These are phyloP conservation scores for Apocheima hispidaria DNA, from an alignment of 2,888 invertebrate genomes.

Conservation along the genomic window DNA sequence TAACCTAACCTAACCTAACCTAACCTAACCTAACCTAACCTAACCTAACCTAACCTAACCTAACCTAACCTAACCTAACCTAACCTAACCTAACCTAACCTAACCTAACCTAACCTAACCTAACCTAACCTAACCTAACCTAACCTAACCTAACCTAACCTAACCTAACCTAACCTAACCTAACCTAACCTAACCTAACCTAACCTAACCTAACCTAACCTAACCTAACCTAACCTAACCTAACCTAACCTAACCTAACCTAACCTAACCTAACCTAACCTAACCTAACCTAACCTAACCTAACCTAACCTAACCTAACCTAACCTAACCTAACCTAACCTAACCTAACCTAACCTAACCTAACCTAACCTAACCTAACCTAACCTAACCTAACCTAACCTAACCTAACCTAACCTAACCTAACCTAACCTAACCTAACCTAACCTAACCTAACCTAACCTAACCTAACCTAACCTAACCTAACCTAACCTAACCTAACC, in stretches of 20 bases:
- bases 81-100: conserved; percentile 30
- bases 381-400: conserved; percentile 30
- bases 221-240: conserved; percentile 25
- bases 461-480: conserved; percentile 49
- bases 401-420: conserved; percentile 36
- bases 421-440: conserved; percentile 42
- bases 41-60: conserved; percentile 34
- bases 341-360: conserved; percentile 38
- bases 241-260: conserved; percentile 31
- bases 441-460: conserved; percentile 47
- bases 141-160: conserved; percentile 26
- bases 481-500: conserved; percentile 47
- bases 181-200: conserved; percentile 27
- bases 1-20: conserved; percentile 44
- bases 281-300: conserved; percentile 36
- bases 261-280: conserved; percentile 39
- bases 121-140: conserved; percentile 31
- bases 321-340: conserved; percentile 39
- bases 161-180: conserved; percentile 22
- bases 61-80: conserved; percentile 21
- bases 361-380: conserved; percentile 32
- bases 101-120: conserved; percentile 28
- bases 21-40: conserved; percentile 42
- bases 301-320: conserved; percentile 36
- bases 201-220: conserved; percentile 27